phyloP scores from a whole-genome alignment of 2,888 invertebrate genomes.

The Coremacera marginata region DNA sequence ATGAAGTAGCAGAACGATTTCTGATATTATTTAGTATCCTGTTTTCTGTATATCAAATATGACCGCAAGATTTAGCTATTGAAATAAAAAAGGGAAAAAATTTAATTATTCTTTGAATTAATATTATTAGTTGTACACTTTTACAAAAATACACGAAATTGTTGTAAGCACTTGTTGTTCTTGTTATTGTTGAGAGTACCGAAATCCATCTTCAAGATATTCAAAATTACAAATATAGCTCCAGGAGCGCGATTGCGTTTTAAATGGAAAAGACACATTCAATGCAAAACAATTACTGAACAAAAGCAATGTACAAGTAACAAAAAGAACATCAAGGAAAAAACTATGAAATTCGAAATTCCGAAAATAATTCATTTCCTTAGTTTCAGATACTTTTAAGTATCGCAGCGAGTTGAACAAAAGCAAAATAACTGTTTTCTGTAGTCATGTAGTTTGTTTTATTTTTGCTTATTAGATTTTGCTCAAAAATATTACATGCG shows the following conservation, averaged over 20 bases:
- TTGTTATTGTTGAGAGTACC: neutral
- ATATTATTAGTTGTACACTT: too few species aligned
- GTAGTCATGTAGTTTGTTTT: neutral
- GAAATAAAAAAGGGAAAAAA: too few species aligned
- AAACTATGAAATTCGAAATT: neutral
- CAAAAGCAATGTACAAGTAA: neutral
- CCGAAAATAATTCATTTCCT: slow-evolving; percentile 21
- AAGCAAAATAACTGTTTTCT: neutral
- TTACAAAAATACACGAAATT: too few species aligned
- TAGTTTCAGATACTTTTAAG: neutral
- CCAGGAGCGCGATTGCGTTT: slow-evolving; percentile 11
- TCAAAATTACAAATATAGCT: slow-evolving; percentile 15
- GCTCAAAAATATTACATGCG: neutral
- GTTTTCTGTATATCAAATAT: too few species aligned
- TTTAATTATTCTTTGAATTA: too few species aligned
- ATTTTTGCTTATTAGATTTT: neutral
- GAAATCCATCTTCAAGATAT: neutral
- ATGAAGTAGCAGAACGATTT: too few species aligned
- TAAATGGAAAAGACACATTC: slow-evolving; percentile 19
- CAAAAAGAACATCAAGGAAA: neutral
- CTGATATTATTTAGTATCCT: too few species aligned
- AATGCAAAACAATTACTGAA: slow-evolving; percentile 13
- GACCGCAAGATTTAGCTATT: too few species aligned
- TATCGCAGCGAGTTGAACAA: neutral
- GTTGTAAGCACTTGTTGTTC: neutral